A percentile compares a stretch with the other conserved stretches of the same genome.
These are phyloP conservation scores for Celastrina argiolus DNA, from an alignment of 2,888 invertebrate genomes.

Conservation along the genomic window DNA sequence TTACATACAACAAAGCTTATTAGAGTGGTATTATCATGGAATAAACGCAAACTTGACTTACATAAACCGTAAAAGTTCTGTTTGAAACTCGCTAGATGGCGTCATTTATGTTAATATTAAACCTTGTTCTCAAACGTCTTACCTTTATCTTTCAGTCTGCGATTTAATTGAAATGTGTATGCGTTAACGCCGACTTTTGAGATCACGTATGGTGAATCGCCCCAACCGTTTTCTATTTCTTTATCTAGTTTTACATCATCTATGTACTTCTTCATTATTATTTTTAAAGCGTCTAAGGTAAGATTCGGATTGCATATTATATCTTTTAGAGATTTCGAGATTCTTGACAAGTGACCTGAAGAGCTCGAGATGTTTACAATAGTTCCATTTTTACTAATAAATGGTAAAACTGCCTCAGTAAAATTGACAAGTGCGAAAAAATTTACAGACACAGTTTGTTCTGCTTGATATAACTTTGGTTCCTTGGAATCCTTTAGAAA, in stretches of 20 bases:
- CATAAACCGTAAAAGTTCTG: background rate
- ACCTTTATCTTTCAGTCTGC: constrained; percentile 53
- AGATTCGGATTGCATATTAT: constrained; percentile 68
- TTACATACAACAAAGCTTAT: no score
- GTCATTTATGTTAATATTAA: background rate
- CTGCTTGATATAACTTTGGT: constrained; percentile 50
- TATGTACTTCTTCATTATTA: constrained; percentile 80
- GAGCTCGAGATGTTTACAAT: constrained; percentile 87
- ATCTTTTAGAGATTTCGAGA: constrained; percentile 72
- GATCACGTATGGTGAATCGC: constrained; percentile 80
- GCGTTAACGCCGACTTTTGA: constrained; percentile 87
- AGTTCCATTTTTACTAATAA: constrained; percentile 80
- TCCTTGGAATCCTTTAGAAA: constrained; percentile 59
- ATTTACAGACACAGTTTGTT: constrained; percentile 57
- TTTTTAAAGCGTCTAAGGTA: constrained; percentile 73
- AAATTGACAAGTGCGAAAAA: constrained; percentile 58
- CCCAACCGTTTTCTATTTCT: constrained; percentile 71
- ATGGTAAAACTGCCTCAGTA: constrained; percentile 81
- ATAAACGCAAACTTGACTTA: no score
- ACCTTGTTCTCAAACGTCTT: constrained; percentile 26
- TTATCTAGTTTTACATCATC: constrained; percentile 61
- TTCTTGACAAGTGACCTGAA: constrained; percentile 79
- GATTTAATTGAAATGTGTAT: constrained; percentile 82
- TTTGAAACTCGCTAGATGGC: background rate
- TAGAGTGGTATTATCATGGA: no score